These are phyloP conservation scores for Bombycilla garrulus DNA, from an alignment of 2,113 vertebrate genomes.

Conservation along the genomic window DNA sequence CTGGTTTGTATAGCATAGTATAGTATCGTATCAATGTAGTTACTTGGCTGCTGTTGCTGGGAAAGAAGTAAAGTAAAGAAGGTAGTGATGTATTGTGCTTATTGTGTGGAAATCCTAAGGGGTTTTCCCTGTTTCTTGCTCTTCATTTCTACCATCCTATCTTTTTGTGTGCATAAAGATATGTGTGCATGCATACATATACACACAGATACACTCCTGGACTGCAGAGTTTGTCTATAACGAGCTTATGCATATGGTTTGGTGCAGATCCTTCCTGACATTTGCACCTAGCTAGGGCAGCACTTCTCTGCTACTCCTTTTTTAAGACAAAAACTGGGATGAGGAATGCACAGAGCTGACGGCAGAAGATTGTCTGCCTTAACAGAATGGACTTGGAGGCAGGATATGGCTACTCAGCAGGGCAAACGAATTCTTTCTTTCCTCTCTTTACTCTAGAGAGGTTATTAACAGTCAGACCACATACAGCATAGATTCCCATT, in stretches of 20 bases:
- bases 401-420: not conserved
- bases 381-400: not conserved
- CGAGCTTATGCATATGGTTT: not conserved
- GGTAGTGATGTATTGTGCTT: not conserved
- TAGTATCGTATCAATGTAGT: not conserved
- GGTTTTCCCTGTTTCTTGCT: not conserved
- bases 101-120: not conserved
- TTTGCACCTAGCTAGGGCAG: not conserved
- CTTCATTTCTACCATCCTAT: not conserved
- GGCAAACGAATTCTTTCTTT: not conserved
- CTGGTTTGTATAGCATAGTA: not conserved
- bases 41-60: not conserved
- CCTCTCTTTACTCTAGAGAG: not conserved
- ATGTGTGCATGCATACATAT: fast-evolving
- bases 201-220: not conserved
- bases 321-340: not conserved
- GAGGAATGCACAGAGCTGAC: not conserved
- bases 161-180: not conserved
- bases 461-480: not conserved
- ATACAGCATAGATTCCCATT: not conserved
- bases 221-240: not conserved
- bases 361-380: not conserved
- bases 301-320: not conserved
- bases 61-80: not conserved
- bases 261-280: not conserved